A percentile compares a stretch with the other conserved stretches of the same genome.
phyloP scores from a whole-genome alignment of 1,140 invertebrate species.

The Leguminivora glycinivorella region DNA sequence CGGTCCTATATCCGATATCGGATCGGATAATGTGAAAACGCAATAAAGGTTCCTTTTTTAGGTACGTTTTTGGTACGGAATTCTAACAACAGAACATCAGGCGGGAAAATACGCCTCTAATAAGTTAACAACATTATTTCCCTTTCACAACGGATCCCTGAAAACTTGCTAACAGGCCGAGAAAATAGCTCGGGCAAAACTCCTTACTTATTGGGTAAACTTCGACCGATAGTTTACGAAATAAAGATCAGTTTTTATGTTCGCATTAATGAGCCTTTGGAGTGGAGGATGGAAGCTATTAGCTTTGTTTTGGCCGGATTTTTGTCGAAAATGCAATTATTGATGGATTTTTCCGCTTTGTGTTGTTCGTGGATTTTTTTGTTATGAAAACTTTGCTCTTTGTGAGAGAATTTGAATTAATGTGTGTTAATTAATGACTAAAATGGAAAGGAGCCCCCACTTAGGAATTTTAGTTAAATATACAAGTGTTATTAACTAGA shows the following conservation, averaged over 20 bases:
- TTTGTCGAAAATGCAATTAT: slow-evolving; percentile 15
- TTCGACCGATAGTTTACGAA: slow-evolving; percentile 24
- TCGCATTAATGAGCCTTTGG: slow-evolving; percentile 17
- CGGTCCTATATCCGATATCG: too few relatives aligned
- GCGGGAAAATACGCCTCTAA: too few relatives aligned
- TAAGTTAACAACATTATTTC: background rate
- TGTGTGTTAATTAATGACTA: too few relatives aligned
- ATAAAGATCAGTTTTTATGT: slow-evolving; percentile 27
- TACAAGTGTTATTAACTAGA: too few relatives aligned
- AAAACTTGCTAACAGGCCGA: slow-evolving; percentile 7
- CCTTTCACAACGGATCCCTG: background rate
- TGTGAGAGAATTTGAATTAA: too few relatives aligned
- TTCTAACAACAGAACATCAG: too few relatives aligned
- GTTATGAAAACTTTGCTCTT: background rate
- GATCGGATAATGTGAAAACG: too few relatives aligned
- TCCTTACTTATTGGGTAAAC: slow-evolving; percentile 19
- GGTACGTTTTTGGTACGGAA: too few relatives aligned
- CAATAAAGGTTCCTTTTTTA: too few relatives aligned
- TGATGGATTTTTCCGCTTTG: background rate
- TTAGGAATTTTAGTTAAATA: too few relatives aligned
- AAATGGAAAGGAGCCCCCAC: too few relatives aligned
- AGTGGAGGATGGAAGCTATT: slow-evolving; percentile 5
- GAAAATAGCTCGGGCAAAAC: slow-evolving; percentile 6
- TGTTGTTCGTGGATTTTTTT: background rate
- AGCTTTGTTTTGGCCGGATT: background rate